Conservation (phyloP, 2,113 vertebrate species). For the Nannospalax galili region DNA sequence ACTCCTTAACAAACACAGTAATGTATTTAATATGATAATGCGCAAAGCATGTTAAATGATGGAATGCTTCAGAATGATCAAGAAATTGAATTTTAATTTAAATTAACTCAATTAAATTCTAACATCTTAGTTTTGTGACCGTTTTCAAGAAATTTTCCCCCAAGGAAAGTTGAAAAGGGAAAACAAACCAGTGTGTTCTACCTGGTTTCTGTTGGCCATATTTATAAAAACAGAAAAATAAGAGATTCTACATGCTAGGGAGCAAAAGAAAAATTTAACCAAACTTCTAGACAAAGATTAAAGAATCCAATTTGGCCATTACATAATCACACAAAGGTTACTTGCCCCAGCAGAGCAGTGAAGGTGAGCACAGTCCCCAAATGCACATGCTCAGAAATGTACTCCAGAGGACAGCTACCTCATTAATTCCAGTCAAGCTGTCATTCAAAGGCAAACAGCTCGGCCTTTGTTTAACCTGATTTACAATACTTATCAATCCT, state of each 20-base stretch:
- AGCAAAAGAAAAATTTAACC: slow-evolving; percentile 45
- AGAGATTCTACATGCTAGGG: background rate
- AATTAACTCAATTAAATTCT: background rate
- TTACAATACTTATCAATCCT: slow-evolving; percentile 56
- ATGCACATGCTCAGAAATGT: slow-evolving; percentile 52
- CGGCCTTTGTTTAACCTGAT: slow-evolving; percentile 55
- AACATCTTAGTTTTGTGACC: background rate
- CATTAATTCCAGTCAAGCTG: slow-evolving; percentile 67
- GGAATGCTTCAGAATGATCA: slow-evolving; percentile 13
- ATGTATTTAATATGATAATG: background rate
- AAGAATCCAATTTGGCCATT: slow-evolving; percentile 42
- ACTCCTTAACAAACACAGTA: slow-evolving; percentile 9
- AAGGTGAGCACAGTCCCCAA: slow-evolving; percentile 21
- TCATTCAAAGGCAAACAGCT: slow-evolving; percentile 59
- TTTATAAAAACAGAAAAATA: slow-evolving; percentile 16
- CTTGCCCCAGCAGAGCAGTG: slow-evolving; percentile 2
- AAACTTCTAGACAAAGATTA: slow-evolving; percentile 40
- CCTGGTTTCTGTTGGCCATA: slow-evolving; percentile 14
- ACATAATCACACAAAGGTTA: slow-evolving; percentile 43
- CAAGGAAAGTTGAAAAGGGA: slow-evolving; percentile 24
- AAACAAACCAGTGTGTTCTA: background rate
- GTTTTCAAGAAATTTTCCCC: slow-evolving; percentile 31
- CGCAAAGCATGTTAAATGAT: background rate
- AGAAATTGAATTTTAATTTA: slow-evolving; percentile 10
- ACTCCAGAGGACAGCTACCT: slow-evolving; percentile 57